phyloP scores from a whole-genome alignment of 2,888 invertebrate genomes.

The Heliconius hortense region DNA sequence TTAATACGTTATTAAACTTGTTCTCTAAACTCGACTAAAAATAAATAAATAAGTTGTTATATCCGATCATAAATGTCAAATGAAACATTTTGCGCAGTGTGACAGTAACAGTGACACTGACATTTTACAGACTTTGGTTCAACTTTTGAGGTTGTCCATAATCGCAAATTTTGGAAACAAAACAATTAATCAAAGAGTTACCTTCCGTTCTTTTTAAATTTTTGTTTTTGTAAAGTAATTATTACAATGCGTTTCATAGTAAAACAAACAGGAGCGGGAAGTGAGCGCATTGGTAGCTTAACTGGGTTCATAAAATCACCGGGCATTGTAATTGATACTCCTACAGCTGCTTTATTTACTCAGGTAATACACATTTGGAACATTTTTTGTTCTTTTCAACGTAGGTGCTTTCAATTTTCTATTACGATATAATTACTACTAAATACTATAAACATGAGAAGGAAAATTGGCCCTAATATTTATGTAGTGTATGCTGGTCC shows the following conservation, averaged over 20 bases:
- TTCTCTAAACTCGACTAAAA: neutral
- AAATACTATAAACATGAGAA: too few species aligned
- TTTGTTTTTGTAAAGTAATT: neutral
- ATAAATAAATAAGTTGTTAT: neutral
- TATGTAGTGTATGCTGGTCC: too few species aligned
- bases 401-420: neutral
- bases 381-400: neutral
- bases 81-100: neutral
- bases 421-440: too few species aligned
- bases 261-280: constrained; percentile 80
- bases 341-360: constrained; percentile 88
- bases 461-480: too few species aligned
- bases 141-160: constrained; percentile 10
- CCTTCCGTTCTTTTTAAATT: neutral
- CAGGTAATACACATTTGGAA: constrained; percentile 74
- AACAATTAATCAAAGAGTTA: neutral
- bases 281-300: constrained; percentile 86
- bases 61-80: neutral
- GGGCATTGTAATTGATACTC: constrained; percentile 85
- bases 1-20: too few species aligned
- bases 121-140: neutral
- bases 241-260: constrained; percentile 87
- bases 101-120: neutral
- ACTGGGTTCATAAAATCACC: constrained; percentile 82
- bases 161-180: constrained; percentile 4